These are phyloP conservation scores for Drosophila meridionalis DNA, from an alignment of 2,888 invertebrate genomes.

Conservation along the genomic window DNA sequence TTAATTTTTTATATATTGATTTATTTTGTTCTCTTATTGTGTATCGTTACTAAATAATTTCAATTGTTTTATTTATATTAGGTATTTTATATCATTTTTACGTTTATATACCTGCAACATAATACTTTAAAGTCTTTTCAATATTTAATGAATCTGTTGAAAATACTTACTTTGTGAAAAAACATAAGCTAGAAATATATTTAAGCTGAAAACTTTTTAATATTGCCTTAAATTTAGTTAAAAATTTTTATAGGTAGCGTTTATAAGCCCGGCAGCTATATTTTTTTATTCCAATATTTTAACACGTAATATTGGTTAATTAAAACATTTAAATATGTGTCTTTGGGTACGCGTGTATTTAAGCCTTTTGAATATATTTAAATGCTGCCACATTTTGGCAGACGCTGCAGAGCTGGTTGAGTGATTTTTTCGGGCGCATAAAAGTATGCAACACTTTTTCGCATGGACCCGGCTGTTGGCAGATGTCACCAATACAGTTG, in stretches of 20 bases:
- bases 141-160: too few species aligned
- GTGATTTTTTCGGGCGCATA: constrained; percentile 49
- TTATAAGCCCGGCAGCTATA: neutral
- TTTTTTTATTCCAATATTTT: neutral
- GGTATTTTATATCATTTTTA: too few species aligned
- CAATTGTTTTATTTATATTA: too few species aligned
- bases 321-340: constrained; percentile 15
- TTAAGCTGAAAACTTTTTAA: neutral
- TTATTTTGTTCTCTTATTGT: too few species aligned
- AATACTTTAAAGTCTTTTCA: too few species aligned
- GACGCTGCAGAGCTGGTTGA: neutral
- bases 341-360: neutral
- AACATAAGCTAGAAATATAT: too few species aligned
- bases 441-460: constrained; percentile 65
- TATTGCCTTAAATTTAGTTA: neutral
- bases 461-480: constrained; percentile 29
- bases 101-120: too few species aligned
- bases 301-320: constrained; percentile 31
- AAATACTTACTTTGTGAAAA: too few species aligned
- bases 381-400: constrained; percentile 11
- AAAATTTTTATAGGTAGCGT: neutral
- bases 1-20: too few species aligned
- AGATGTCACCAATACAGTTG: constrained; percentile 31
- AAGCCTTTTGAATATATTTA: constrained; percentile 7
- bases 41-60: too few species aligned